Conservation (phyloP, 2,797 vertebrate species). For the Carcharodon carcharias region DNA sequence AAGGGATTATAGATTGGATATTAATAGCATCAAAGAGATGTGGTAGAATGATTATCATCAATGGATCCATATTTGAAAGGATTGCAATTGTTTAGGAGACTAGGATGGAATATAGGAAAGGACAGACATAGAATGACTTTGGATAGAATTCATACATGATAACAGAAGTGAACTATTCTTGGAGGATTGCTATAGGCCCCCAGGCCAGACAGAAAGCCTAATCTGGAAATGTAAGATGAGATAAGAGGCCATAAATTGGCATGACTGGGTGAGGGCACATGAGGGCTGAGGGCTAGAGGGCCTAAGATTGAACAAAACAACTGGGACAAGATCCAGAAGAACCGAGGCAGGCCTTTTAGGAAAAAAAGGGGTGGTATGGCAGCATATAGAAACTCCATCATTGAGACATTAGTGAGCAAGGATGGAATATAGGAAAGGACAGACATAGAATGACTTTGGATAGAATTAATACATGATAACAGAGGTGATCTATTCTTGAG, state of each 20-base stretch:
- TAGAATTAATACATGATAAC: not conserved
- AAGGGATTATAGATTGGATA: not conserved
- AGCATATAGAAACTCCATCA: not conserved
- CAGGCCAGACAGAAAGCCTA: not conserved
- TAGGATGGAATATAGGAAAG: not conserved
- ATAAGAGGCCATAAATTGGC: not conserved
- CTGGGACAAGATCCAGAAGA: too few species aligned
- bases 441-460: not conserved
- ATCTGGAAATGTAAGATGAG: constrained; percentile 1
- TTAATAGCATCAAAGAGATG: not conserved
- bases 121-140: not conserved
- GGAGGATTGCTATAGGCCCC: not conserved
- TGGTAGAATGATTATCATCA: not conserved
- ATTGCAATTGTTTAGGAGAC: not conserved
- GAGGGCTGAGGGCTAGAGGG: too few species aligned
- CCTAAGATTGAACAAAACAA: too few species aligned
- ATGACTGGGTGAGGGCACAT: too few species aligned
- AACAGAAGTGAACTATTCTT: constrained; percentile 1
- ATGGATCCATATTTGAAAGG: not conserved
- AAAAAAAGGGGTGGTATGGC: not conserved
- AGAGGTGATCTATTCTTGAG: not conserved
- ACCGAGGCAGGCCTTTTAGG: not conserved
- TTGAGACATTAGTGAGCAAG: not conserved
- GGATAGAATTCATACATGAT: not conserved
- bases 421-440: not conserved